phyloP scores from a whole-genome alignment of 1,140 invertebrate genomes.

The Spodoptera litura region DNA sequence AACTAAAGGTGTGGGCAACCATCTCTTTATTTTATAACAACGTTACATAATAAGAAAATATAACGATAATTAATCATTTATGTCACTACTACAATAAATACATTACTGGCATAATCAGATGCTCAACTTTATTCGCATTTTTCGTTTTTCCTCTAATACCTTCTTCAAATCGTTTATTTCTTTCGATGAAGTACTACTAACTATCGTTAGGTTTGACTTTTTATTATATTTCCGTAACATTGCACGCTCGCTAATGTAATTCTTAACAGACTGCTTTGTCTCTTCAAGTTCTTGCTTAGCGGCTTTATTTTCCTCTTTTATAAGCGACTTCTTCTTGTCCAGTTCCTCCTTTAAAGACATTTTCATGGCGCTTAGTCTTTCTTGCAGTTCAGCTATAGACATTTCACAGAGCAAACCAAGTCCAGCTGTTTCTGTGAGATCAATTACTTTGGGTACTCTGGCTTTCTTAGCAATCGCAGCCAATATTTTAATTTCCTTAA shows the following conservation, averaged over 20 bases:
- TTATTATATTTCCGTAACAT: slow-evolving; percentile 63
- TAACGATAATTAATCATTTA: slow-evolving; percentile 40
- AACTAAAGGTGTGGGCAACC: neutral
- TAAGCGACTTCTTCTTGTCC: slow-evolving; percentile 75
- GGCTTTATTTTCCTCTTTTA: slow-evolving; percentile 67
- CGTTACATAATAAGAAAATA: slow-evolving; percentile 3
- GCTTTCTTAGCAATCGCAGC: slow-evolving; percentile 77
- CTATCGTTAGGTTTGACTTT: slow-evolving; percentile 50
- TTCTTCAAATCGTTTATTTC: slow-evolving; percentile 76
- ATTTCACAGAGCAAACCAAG: slow-evolving; percentile 87
- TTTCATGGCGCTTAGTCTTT: slow-evolving; percentile 82
- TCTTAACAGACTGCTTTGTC: slow-evolving; percentile 67
- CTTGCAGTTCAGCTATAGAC: slow-evolving; percentile 87
- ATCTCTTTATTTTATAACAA: slow-evolving; percentile 5
- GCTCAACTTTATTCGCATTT: slow-evolving; percentile 64
- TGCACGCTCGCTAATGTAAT: slow-evolving; percentile 68
- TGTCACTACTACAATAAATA: slow-evolving; percentile 23
- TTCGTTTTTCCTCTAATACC: slow-evolving; percentile 72
- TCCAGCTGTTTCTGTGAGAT: slow-evolving; percentile 86
- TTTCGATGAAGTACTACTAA: slow-evolving; percentile 56
- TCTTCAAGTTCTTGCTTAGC: slow-evolving; percentile 70
- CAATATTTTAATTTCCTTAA: slow-evolving; percentile 87
- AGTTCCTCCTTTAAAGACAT: slow-evolving; percentile 84
- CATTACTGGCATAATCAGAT: slow-evolving; percentile 46
- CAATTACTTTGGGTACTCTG: slow-evolving; percentile 82